Evolutionary conservation across 1,140 invertebrate species (phyloP), one percentile per base, ranked within the genome.

Genomic region (Meloidogyne hapla): DNA sequence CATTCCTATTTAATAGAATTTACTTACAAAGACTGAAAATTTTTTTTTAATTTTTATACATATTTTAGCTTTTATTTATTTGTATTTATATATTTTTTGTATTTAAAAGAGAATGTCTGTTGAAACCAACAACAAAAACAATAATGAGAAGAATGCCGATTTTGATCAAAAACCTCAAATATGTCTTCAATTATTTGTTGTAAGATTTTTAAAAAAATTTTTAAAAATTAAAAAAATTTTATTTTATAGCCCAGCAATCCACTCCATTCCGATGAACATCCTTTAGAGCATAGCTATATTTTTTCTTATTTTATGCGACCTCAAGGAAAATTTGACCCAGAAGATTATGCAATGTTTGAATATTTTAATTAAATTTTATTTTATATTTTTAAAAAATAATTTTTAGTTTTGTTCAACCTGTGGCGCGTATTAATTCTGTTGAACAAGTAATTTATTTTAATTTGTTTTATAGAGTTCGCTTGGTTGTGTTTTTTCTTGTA

Each of bases 231-330:
- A 56, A 33, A 33, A 5, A 5, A 4, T n/a, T 0, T n/a, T n/a
- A 6, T n/a, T n/a, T 56, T 56, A 1, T n/a, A 56, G 48, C 48
- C 48, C 48, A 56, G 48, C 48, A 56, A 56, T 56, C 48, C 65
- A 25, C 28, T 67, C 9, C 65, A 67, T 67, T 21, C 65, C 56
- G 71, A 73, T 61, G 92, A 95, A 85, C 94, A 95, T 87, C 92
- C 92, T 87, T 89, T 96, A 79, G 93, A 95, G 87, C 94, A 93
- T 89, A 91, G 91, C 62, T 95, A 95, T 88, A 92, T 92, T 83
- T 90, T 95, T 83, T 95, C 94, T 93, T 95, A 92, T 88, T 94
- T 93, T 81, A 90, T 91, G 81, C 90, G 93, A 87, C 90, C 90
- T 76, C 90, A 78, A 61, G 91, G 91, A 18, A 92, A 92, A 87